These are phyloP conservation scores for Eupithecia insigniata DNA, from an alignment of 2,888 invertebrate species.

Conservation along the genomic window DNA sequence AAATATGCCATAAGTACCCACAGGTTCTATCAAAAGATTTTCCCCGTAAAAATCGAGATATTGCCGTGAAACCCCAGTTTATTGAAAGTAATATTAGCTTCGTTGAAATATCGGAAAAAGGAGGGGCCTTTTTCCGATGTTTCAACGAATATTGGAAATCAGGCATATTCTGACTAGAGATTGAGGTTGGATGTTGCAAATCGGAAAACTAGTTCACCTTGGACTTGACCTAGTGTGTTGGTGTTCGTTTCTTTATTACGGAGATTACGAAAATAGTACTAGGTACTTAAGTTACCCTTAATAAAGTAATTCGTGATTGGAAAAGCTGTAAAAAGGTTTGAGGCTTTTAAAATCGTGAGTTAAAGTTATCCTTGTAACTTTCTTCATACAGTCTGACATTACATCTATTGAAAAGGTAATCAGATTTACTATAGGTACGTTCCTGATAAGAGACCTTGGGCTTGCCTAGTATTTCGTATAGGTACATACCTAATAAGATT, in stretches of 20 bases:
- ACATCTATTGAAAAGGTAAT: not conserved
- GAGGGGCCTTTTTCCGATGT: too few species aligned
- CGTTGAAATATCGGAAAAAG: slow-evolving; percentile 52
- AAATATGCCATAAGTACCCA: not conserved
- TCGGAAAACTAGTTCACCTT: slow-evolving; percentile 15
- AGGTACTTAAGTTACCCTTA: not conserved
- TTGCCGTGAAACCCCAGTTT: slow-evolving; percentile 45
- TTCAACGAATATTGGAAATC: slow-evolving; percentile 46
- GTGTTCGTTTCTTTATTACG: not conserved
- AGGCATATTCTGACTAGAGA: slow-evolving; percentile 44
- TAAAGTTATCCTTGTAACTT: slow-evolving; percentile 18
- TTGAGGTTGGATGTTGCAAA: slow-evolving; percentile 46
- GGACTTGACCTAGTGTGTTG: not conserved
- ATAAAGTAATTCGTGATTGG: not conserved
- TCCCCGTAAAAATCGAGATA: slow-evolving; percentile 46
- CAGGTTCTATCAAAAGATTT: slow-evolving; percentile 27
- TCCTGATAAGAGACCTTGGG: too few species aligned
- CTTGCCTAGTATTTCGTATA: too few species aligned
- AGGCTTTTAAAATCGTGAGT: slow-evolving; percentile 10
- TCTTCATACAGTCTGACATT: slow-evolving; percentile 21
- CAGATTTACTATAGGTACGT: too few species aligned
- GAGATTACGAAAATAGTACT: not conserved
- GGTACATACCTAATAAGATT: too few species aligned
- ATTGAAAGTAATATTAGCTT: slow-evolving; percentile 51
- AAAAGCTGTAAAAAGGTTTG: not conserved